These are phyloP conservation scores for Nymphalis io DNA, from an alignment of 1,140 invertebrate genomes.

Conservation along the genomic window DNA sequence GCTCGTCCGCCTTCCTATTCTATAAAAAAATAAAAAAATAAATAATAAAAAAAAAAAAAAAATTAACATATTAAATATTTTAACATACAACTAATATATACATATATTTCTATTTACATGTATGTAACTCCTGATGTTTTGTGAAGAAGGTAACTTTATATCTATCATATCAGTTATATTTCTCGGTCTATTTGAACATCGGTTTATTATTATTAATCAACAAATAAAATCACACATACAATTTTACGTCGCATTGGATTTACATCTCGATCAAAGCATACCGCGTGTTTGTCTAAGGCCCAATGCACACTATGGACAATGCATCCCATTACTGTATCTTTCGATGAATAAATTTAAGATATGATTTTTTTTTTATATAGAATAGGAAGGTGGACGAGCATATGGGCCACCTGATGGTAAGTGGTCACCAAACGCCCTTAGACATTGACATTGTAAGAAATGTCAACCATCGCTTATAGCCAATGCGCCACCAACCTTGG, in stretches of 20 bases:
- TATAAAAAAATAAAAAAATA: not conserved
- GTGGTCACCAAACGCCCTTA: too few species aligned
- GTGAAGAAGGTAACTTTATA: not conserved
- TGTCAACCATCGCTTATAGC: too few species aligned
- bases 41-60: not conserved
- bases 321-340: not conserved
- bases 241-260: conserved; percentile 5
- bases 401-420: too few species aligned
- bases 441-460: too few species aligned
- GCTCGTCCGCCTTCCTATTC: too few species aligned
- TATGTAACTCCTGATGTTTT: conserved; percentile 15
- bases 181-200: not conserved
- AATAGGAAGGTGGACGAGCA: too few species aligned
- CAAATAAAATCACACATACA: conserved; percentile 8
- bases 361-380: not conserved
- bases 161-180: not conserved
- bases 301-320: not conserved
- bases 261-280: conserved; percentile 18
- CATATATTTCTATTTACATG: conserved; percentile 30
- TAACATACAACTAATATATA: too few species aligned
- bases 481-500: too few species aligned
- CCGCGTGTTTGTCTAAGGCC: not conserved
- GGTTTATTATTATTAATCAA: not conserved
- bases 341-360: not conserved
- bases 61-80: too few species aligned